Percentiles rank a stretch among this genome's conserved stretches.
These are phyloP conservation scores for Neodiprion pinetum DNA, from an alignment of 1,140 invertebrate species.

Conservation along the genomic window DNA sequence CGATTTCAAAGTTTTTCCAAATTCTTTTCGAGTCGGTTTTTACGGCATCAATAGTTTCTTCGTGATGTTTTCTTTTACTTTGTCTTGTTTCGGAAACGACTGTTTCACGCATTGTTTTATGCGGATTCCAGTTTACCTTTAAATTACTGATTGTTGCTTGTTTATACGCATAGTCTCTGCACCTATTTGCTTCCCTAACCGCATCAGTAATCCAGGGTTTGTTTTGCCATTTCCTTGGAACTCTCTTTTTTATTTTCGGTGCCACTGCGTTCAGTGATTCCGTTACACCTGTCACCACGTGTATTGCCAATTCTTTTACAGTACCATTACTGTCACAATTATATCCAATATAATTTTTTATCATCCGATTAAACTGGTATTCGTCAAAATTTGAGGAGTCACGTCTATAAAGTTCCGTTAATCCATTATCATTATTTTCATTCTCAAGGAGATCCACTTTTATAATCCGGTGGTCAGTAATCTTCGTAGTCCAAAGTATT, in stretches of 20 bases:
- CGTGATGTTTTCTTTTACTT: not conserved
- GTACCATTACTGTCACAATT: not conserved
- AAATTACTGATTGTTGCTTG: not conserved
- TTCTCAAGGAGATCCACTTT: not conserved
- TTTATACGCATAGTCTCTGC: conserved; percentile 1
- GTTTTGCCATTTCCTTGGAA: not conserved
- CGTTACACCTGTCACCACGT: not conserved
- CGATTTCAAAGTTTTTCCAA: not conserved
- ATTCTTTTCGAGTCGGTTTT: not conserved
- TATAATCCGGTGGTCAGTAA: conserved; percentile 18
- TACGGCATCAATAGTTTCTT: not conserved
- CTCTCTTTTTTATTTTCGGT: not conserved
- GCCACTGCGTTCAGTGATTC: conserved; percentile 12
- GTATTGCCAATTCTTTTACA: not conserved
- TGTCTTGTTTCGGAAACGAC: not conserved
- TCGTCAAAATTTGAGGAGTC: not conserved
- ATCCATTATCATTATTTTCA: not conserved
- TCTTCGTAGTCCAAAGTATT: conserved; percentile 19
- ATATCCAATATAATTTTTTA: not conserved
- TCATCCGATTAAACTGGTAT: not conserved
- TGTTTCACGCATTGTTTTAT: not conserved
- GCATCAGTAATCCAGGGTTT: conserved; percentile 16
- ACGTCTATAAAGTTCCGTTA: not conserved
- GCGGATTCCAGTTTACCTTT: not conserved
- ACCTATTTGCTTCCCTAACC: not conserved